Conservation (phyloP, 2,797 vertebrate genomes). For the Champsocephalus esox region DNA sequence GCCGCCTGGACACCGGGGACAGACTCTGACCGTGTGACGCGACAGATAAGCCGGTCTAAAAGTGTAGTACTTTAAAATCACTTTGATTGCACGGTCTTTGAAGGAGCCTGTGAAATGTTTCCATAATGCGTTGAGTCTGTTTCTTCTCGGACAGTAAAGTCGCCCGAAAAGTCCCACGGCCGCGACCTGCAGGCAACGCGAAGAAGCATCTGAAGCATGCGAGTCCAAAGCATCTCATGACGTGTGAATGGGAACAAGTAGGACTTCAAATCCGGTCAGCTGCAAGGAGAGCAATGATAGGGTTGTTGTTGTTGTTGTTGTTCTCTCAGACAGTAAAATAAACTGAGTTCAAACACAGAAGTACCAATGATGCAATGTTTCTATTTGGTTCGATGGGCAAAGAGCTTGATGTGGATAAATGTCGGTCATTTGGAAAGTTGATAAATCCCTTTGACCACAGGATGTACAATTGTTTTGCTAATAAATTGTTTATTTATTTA, state of each 20-base stretch:
- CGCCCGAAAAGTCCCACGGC: conserved; percentile 12
- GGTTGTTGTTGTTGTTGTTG: background rate
- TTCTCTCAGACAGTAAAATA: background rate
- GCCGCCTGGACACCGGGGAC: background rate
- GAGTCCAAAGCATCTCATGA: conserved; percentile 55
- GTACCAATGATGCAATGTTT: no score
- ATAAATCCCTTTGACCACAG: background rate
- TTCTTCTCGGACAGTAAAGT: conserved; percentile 23
- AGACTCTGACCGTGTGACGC: background rate
- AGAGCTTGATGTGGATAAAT: no score
- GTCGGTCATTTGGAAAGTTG: no score
- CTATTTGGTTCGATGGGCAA: no score
- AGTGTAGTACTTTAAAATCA: background rate
- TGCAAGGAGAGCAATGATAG: conserved; percentile 1
- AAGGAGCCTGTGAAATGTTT: background rate
- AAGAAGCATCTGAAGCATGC: conserved; percentile 52
- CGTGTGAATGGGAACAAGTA: conserved; percentile 51
- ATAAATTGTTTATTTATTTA: background rate
- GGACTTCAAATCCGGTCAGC: conserved; percentile 12
- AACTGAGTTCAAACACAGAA: background rate
- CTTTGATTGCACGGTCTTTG: background rate
- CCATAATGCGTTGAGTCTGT: background rate
- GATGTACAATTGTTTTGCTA: background rate
- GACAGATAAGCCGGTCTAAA: background rate
- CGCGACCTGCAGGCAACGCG: conserved; percentile 16